Percentiles rank a stretch among this genome's conserved stretches.
These are phyloP conservation scores for Julus scandinavius DNA, from an alignment of 2,888 invertebrate genomes.

Conservation along the genomic window DNA sequence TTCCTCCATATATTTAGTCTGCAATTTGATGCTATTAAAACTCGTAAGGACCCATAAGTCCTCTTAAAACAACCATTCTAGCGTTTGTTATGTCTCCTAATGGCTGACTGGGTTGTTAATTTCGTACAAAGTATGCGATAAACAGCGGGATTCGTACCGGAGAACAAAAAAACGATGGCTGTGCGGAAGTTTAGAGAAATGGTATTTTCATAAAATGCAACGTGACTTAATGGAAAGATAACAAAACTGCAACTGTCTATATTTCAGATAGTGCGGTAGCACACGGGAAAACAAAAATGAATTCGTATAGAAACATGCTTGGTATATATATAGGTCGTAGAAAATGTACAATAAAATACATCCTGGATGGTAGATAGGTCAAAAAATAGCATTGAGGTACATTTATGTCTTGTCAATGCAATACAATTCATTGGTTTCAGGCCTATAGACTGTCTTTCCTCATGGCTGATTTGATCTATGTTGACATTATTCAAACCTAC, in stretches of 20 bases:
- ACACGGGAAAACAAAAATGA: background rate
- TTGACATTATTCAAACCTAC: too few relatives aligned
- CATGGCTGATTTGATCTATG: too few relatives aligned
- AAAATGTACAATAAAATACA: too few relatives aligned
- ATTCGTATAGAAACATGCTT: background rate
- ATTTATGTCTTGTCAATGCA: too few relatives aligned
- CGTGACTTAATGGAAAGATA: background rate
- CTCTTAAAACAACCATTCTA: background rate
- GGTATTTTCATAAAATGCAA: background rate
- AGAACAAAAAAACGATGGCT: background rate
- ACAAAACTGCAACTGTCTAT: background rate
- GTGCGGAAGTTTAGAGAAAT: background rate
- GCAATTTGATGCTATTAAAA: constrained; percentile 22
- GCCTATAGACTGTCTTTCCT: too few relatives aligned
- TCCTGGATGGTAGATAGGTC: too few relatives aligned
- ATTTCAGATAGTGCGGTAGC: background rate
- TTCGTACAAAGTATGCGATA: constrained; percentile 5
- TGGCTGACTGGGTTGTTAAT: background rate
- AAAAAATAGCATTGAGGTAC: too few relatives aligned
- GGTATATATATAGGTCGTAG: too few relatives aligned
- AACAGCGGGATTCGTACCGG: background rate
- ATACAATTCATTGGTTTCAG: too few relatives aligned
- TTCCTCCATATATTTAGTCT: background rate
- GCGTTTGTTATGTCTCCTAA: constrained; percentile 13
- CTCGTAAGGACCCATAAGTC: constrained; percentile 26